Percentiles rank a stretch among this genome's conserved stretches.
Conservation (phyloP, 1,140 invertebrate genomes). For the Caenorhabditis latens region DNA sequence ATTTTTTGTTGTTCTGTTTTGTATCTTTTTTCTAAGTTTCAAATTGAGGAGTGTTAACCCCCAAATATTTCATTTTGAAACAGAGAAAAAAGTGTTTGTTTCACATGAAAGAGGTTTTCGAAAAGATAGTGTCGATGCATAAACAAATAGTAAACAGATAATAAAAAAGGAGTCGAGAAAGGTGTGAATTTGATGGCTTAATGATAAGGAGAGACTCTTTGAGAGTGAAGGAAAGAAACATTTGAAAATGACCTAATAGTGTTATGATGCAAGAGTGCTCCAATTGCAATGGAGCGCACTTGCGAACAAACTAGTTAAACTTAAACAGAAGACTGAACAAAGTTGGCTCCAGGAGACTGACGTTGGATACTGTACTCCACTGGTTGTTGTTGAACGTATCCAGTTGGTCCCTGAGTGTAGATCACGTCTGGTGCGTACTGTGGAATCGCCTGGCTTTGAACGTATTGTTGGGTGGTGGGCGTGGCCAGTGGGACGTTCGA, state of each 20-base stretch:
- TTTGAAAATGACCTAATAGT: neutral
- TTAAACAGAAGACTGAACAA: conserved; percentile 47
- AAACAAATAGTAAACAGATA: neutral
- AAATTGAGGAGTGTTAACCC: too few relatives aligned
- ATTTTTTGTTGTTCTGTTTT: neutral
- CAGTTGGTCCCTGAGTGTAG: conserved; percentile 27
- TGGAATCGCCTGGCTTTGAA: conserved; percentile 3
- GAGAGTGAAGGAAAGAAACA: neutral
- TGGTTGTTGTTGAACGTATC: conserved; percentile 47
- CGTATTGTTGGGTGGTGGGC: conserved; percentile 44
- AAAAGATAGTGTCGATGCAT: neutral
- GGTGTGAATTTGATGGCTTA: neutral
- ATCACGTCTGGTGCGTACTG: conserved; percentile 46
- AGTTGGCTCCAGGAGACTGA: conserved; percentile 26
- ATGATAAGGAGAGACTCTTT: neutral
- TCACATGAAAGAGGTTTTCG: too few relatives aligned
- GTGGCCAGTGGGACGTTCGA: conserved; percentile 33
- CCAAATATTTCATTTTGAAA: neutral
- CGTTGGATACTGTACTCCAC: conserved; percentile 21
- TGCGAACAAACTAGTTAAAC: too few relatives aligned
- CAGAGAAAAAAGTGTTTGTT: neutral
- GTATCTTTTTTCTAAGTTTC: too few relatives aligned
- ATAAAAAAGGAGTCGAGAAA: neutral
- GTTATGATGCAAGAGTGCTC: too few relatives aligned
- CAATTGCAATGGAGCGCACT: neutral